Percentiles rank a stretch among this genome's conserved stretches.
phyloP scores from a whole-genome alignment of 2,113 vertebrate genomes.

The Phylloscopus trochilus region DNA sequence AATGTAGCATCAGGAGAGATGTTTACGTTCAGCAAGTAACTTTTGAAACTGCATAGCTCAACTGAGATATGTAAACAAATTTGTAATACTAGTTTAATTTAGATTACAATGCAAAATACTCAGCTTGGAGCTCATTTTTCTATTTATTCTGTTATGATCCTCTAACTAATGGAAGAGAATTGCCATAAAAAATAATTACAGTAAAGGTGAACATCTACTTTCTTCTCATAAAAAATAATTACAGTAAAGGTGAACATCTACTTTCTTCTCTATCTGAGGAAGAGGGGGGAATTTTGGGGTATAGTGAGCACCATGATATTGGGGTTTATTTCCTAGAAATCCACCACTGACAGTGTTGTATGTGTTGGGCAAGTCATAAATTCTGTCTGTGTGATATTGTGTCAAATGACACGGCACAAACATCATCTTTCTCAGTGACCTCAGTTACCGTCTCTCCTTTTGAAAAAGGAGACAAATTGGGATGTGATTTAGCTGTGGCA shows the following conservation, averaged over 20 bases:
- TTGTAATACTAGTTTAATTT: conserved; percentile 62
- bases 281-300: not conserved
- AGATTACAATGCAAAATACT: conserved; percentile 49
- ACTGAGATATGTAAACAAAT: conserved; percentile 55
- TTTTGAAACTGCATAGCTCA: conserved; percentile 40
- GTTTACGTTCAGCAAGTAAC: conserved; percentile 34
- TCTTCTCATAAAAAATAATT: conserved; percentile 35
- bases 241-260: conserved; percentile 21
- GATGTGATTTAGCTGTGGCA: not conserved
- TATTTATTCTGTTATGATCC: conserved; percentile 31
- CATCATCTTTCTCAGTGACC: not conserved
- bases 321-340: not conserved
- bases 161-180: conserved; percentile 34
- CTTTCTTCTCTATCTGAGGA: not conserved
- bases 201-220: conserved; percentile 28
- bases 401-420: not conserved
- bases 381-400: not conserved
- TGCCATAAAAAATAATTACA: conserved; percentile 33
- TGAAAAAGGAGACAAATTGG: not conserved
- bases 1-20: conserved; percentile 26
- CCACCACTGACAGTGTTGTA: not conserved
- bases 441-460: not conserved
- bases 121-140: conserved; percentile 46
- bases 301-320: not conserved
- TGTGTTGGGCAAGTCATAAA: not conserved